Conservation (phyloP, 1,140 invertebrate genomes). For the Antheraea mylitta region DNA sequence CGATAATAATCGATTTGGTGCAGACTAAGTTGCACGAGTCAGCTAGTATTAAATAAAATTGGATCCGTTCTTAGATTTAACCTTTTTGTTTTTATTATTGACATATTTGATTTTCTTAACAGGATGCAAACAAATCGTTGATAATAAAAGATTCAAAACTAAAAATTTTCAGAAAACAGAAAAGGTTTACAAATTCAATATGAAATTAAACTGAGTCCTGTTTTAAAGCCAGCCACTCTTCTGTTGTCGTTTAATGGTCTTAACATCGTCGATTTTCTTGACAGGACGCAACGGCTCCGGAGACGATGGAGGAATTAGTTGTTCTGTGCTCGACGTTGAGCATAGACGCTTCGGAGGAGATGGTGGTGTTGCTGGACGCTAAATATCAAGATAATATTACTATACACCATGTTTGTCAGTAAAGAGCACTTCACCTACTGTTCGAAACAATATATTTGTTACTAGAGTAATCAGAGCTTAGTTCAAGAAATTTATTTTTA, state of each 20-base stretch:
- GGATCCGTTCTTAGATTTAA: too few relatives aligned
- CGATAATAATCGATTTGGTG: too few relatives aligned
- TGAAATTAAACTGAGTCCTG: not conserved
- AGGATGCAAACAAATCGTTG: too few relatives aligned
- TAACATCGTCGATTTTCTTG: slow-evolving; percentile 72
- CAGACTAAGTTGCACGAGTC: too few relatives aligned
- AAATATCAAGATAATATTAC: not conserved
- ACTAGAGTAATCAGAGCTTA: too few relatives aligned
- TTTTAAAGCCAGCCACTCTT: slow-evolving; percentile 78
- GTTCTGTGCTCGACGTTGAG: slow-evolving; percentile 71
- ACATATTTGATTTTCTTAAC: too few relatives aligned
- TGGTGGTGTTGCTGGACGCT: slow-evolving; percentile 22
- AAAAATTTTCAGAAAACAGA: not conserved
- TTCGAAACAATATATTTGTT: not conserved
- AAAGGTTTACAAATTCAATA: not conserved
- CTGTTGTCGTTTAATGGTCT: slow-evolving; percentile 76
- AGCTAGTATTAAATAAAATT: too few relatives aligned
- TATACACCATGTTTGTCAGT: not conserved
- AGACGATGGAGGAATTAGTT: slow-evolving; percentile 64
- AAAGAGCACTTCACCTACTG: not conserved
- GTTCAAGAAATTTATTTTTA: too few relatives aligned
- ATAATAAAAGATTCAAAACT: not conserved
- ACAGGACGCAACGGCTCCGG: slow-evolving; percentile 48
- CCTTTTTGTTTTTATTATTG: too few relatives aligned
- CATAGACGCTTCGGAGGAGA: slow-evolving; percentile 39